Base-by-base conservation (phyloP, 2,797 vertebrate genomes). In the Limosa lapponica region DNA sequence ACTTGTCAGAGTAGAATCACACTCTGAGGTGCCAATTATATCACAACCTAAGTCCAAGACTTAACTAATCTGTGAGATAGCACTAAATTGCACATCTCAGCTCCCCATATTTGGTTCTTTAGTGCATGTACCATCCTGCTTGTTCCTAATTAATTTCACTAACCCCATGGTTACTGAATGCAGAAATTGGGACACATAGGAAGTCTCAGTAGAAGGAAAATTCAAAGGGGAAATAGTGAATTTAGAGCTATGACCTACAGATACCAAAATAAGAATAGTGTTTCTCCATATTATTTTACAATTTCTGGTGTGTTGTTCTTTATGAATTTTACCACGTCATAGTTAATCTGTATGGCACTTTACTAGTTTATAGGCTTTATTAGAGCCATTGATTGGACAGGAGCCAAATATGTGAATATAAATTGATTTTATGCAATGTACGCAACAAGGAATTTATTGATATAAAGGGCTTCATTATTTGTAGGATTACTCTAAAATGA, bases 391-490 rank as follows among this genome's bases (percentile, higher is more conserved):
- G 71, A 94, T 83, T 94, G 81, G 82, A 90, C 80, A 93, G 54
- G 81, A 93, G 46, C 69, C 74, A 97, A 94, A 92, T 93, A 85
- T 75, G 34, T 96, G 70, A 97, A 90, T 95, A 96, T 94, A 96
- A 97, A 97, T 95, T 95, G 96, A 96, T 98, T 97, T 97, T 97
- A 94, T 95, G 78, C 89, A 96, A 82, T 61, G 51, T 74, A 80
- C 70, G 79, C 52, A 94, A 95, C 81, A 94, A 96, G 77, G 82
- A 92, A 90, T 82, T 88, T 96, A 97, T 97, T 95, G 90, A 93
- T 95, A 77, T 72, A 97, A 96, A 89, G 62, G 32, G 12, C 80
- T 95, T 97, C 78, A 86, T 96, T 97, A 91, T 95, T 97, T 97
- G 72, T 91, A 84, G 37, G 95, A 97, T 97, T 96, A 83, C 57